Base-by-base conservation (phyloP, 2,888 invertebrate genomes). In the Tigriopus californicus region DNA sequence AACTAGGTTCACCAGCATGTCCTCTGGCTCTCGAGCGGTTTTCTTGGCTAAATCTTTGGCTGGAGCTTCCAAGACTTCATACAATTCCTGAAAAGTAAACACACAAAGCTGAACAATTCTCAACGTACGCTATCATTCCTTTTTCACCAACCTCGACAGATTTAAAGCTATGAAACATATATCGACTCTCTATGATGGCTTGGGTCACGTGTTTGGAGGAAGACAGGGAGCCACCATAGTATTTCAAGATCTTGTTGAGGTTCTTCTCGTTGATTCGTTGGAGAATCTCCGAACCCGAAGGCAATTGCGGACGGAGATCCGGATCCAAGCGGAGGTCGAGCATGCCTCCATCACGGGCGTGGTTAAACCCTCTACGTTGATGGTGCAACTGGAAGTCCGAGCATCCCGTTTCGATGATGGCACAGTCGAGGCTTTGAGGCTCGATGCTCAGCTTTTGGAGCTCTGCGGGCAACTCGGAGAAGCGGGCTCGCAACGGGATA, bases 101-200 rank as follows among this genome's bases (percentile, higher is more conserved):
- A 33, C 3, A 33, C 3, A 33, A 33, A 33, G 4, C 3, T 33
- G 4, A n/a, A n/a, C n/a, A n/a, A n/a, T n/a, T n/a, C n/a, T n/a
- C n/a, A n/a, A n/a, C n/a, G n/a, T n/a, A n/a, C n/a, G n/a, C n/a
- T n/a, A n/a, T n/a, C n/a, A n/a, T n/a, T n/a, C n/a, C n/a, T n/a
- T n/a, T n/a, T n/a, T n/a, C n/a, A n/a, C n/a, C n/a, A n/a, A 33
- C 33, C 33, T 46, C 46, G 25, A 44, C 46, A 1, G 56, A 44
- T 42, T 25, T 42, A 33, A 56, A 56, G 10, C 33, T 18, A 33
- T 44, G 11, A 46, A 25, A 44, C 56, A 56, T 56, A n/a, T 25
- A 56, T 13, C 56, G 44, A 1, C 46, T 20, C 22, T 56, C 56
- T 5, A 56, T 15, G n/a, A 56, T 44, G 44, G 56, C 56, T 18